Evolutionary conservation across 2,888 invertebrate genomes (phyloP), one percentile per base, ranked within the genome.

Genomic region (Myopa testacea): DNA sequence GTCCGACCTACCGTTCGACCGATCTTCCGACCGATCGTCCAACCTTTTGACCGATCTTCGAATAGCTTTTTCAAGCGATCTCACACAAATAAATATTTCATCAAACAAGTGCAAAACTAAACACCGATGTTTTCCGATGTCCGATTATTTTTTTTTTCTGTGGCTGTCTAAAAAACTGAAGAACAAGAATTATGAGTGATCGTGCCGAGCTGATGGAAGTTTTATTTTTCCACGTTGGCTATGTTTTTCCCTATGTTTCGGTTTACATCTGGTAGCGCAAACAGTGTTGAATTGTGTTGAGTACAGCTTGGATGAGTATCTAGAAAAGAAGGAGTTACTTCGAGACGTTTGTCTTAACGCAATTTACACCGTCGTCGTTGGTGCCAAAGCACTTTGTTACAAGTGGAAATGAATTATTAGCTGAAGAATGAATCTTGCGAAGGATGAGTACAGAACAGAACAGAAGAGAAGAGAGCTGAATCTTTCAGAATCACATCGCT

Each of bases 321-420:
- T 52, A 34, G 55, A 55, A 40, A 72, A 58, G 58, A 55, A 58
- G 72, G 16, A 37, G 16, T 72, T 40, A 60, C 58, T 37, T 38
- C 74, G 10, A 63, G 65, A 65, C 81, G 79, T 81, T 83, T 82
- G 81, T 81, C 83, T 84, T 85, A 83, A 82, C 81, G 84, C 83
- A 84, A 84, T 84, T 83, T 83, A 84, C 84, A 84, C 84, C 82
- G 81, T 79, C 45, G 14, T 58, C 58, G 71, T 40, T 16, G 58
- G 58, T 75, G 69, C 68, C 45, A 60, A 68, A 75, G 38, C 69
- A 37, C 26, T 75, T 60, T 60, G 58, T 75, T 60, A 75, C 69
- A 37, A 58, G 60, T 69, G 60, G 34, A 75, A 45, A 69, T 75
- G 75, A 75, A 55, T 75, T 75, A 75, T 75, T 68, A 69, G 60